Conservation (phyloP, 2,888 invertebrate species). For the Drosophila mayaguana region DNA sequence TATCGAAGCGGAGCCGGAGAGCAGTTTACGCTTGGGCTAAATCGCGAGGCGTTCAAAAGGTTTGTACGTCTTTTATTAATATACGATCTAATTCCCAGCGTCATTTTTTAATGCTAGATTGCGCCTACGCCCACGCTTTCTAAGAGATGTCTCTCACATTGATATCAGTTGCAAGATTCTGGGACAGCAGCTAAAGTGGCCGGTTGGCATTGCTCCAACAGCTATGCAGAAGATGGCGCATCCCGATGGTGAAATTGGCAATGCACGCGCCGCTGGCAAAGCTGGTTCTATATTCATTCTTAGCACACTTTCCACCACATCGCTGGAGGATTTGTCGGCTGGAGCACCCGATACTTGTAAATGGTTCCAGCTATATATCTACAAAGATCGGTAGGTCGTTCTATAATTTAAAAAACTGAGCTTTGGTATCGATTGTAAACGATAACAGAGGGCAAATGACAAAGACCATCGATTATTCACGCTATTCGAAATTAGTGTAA, state of each 20-base stretch:
- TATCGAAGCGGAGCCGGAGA: slow-evolving; percentile 95
- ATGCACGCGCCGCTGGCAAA: slow-evolving; percentile 92
- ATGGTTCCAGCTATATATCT: slow-evolving; percentile 97
- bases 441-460: not conserved
- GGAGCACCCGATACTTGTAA: slow-evolving; percentile 92
- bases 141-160: slow-evolving; percentile 90
- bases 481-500: not conserved
- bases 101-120: slow-evolving; percentile 84
- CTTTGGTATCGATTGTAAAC: not conserved
- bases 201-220: slow-evolving; percentile 93
- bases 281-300: slow-evolving; percentile 91
- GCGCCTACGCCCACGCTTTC: slow-evolving; percentile 91
- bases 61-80: not conserved
- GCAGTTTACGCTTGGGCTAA: slow-evolving; percentile 90
- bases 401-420: not conserved
- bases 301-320: slow-evolving; percentile 94
- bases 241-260: slow-evolving; percentile 94
- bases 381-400: slow-evolving; percentile 90
- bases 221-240: slow-evolving; percentile 97
- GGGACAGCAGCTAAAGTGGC: slow-evolving; percentile 89
- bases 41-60: slow-evolving; percentile 90
- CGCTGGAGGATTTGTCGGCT: slow-evolving; percentile 93
- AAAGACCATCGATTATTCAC: not conserved
- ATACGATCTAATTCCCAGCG: no score
- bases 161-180: slow-evolving; percentile 88